Evolutionary conservation across 2,797 vertebrate genomes (phyloP), one percentile per base, ranked within the genome.

Genomic region (Muscicapa striata): DNA sequence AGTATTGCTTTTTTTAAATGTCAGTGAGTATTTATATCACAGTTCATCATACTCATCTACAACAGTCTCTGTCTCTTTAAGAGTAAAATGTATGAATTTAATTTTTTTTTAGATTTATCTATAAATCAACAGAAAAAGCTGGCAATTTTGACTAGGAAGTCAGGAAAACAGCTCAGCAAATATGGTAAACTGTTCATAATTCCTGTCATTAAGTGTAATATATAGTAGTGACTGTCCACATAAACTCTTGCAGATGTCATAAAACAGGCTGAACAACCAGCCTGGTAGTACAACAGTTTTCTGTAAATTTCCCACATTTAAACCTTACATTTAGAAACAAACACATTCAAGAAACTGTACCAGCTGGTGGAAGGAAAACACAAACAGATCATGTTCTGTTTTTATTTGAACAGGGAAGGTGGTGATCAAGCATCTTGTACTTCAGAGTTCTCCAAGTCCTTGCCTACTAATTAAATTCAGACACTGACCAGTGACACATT

Each of bases 401-500:
- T 97, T 92, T 49, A 86, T 66, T 95, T 94, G 38, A 89, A 93
- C 90, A 38, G 54, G 20, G 63, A 87, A 88, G 69, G 49, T 87
- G 52, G 41, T 58, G 79, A 93, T 89, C 83, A 86, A 81, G 87
- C 59, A 91, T 81, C 76, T 91, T 89, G 58, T 67, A 80, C 87
- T 88, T 91, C 9, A 55, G 78, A 89, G 62, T 67, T 84, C 84
- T 86, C 59, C 38, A 87, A 61, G 66, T 89, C 63, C 45, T 90
- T 76, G 43, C 40, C 78, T 76, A 69, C 93, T 96, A 96, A 96
- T 97, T 96, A 94, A 96, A 92, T 94, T 96, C 95, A 96, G 94
- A 95, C 94, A 95, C 92, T 97, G 96, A 96, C 92, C 91, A 96
- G 93, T 79, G 93, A 93, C 91, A 95, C 93, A 87, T 96, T 96